Evolutionary conservation across 2,888 invertebrate genomes (phyloP), one percentile per base, ranked within the genome.

Genomic region (Odontothrips loti): DNA sequence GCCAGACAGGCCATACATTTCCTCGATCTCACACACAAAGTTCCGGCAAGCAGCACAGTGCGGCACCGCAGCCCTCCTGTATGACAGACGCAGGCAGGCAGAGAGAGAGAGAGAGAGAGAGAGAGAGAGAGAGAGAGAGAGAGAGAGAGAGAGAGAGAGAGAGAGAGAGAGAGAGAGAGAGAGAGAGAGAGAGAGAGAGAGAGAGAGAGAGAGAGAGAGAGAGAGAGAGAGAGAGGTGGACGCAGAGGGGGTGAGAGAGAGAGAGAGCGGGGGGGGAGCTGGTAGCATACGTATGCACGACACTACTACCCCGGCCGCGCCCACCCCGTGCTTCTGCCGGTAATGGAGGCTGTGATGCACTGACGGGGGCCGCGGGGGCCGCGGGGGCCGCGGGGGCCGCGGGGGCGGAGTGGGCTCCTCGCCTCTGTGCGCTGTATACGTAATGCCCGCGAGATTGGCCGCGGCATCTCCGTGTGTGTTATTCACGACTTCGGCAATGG

Each of bases 171-270:
- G 51, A 80, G 58, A 58, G 48, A 80, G 58, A 58, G 29, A 29
- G 43, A 63, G 63, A 27, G 63, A 34, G 23, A 80, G 80, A 80
- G 43, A 34, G 63, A 68, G 68, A 63, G 51, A 51, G 81, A 81
- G 81, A 79, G 81, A 81, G 81, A 78, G 81, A 81, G 79, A 78
- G 78, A 80, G 58, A 23, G 20, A 75, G 78, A n/a, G 48, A 48
- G 80, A 80, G 80, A 80, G 80, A 80, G 80, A 75, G 80, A 80
- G 80, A 78, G 78, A 80, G 58, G 47, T 34, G 80, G 78, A n/a
- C 47, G 78, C 47, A 23, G 47, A 47, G 78, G 78, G n/a, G n/a
- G 51, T 80, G 34, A 15, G n/a, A n/a, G n/a, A n/a, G n/a, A n/a
- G n/a, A n/a, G n/a, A n/a, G n/a, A n/a, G n/a, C n/a, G n/a, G n/a